Base-by-base conservation (phyloP, 2,888 invertebrate genomes). In the Pseudococcus longispinus region DNA sequence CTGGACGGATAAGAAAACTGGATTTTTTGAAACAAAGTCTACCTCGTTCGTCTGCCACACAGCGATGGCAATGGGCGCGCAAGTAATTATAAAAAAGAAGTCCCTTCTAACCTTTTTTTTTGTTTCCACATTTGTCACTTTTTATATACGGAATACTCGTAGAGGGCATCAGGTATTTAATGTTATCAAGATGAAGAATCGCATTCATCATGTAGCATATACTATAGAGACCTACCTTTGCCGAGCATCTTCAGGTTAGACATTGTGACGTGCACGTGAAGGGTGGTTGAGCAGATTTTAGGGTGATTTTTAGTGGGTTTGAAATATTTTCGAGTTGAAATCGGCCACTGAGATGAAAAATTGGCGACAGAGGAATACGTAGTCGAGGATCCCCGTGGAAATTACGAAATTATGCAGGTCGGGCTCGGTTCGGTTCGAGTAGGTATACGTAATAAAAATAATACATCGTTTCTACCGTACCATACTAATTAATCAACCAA, bases 1-100 rank as follows among this genome's bases (percentile, higher is more conserved):
- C 77, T 80, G 77, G 70, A 37, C 77, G 74, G 74, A 29, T 18
- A 5, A 80, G 42, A 42, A 70, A 70, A 80, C 77, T 80, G 77
- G 77, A 80, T 80, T 80, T 80, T 42, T 80, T 80, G 77, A 80
- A 80, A 80, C 77, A 80, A 80, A 80, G 77, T 80, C 20, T 77
- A 77, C 18, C n/a, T 26, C 20, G 8, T 26, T 37, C 13, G 26
- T 23, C 65, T 70, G 18, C 70, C 29, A 29, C 60, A 32, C 29
- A 74, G 74, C 77, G 77, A 29, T 20, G 60, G 11, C 23, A 42
- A 80, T 37, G 77, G 77, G 77, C 77, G 77, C 77, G 42, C 20
- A 42, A 11, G 42, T 80, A 80, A 80, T 80, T 80, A 80, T 80
- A 80, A 80, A 42, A 74, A 29, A 32, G 23, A 37, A n/a, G 42